Evolutionary conservation across 2,888 invertebrate species (phyloP), one percentile per base, ranked within the genome.

Genomic region (Coleophora deauratella): DNA sequence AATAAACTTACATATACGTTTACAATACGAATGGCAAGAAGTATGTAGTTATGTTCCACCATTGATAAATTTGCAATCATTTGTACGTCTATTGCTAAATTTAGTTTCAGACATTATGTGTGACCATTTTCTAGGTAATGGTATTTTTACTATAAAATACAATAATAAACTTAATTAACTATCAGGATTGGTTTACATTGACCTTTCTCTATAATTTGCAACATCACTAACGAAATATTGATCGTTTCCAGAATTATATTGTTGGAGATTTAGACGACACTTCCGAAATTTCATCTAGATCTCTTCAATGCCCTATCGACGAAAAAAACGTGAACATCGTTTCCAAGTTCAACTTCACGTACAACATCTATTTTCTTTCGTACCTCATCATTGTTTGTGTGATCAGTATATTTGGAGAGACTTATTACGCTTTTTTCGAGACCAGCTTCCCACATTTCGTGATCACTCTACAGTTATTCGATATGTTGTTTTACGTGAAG

Each of bases 341-440:
- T 13, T 37, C 65, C 35, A 62, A 56, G 31, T 47, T 59, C 33
- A 49, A 72, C 11, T 63, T 59, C 45, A 52, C 56, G 41, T 57
- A 61, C 11, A 65, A 66, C 36, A 57, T 53, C 2, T 13, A 54
- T 9, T 32, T 73, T 2, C 65, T 71, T 37, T 46, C 64, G 13
- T 79, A 71, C 42, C 44, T 79, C 13, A 70, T 75, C 4, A 34
- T 21, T 21, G 6, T 21, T 4, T 21, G 3, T 4, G 3, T 76
- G n/a, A 37, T 53, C 0, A 71, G 73, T 44, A 53, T 80, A 2
- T 72, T 67, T 40, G 45, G 54, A 1, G 78, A 80, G 41, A 46
- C 73, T 1, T 80, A 75, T 43, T 79, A 79, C 35, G 74, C 72
- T 1, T 76, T 78, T 1, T 80, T 71, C 42, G 64, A 77, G 50